A percentile compares a stretch with the other conserved stretches of the same genome.
phyloP scores from a whole-genome alignment of 2,797 vertebrate genomes.

The Chrosomus eos region DNA sequence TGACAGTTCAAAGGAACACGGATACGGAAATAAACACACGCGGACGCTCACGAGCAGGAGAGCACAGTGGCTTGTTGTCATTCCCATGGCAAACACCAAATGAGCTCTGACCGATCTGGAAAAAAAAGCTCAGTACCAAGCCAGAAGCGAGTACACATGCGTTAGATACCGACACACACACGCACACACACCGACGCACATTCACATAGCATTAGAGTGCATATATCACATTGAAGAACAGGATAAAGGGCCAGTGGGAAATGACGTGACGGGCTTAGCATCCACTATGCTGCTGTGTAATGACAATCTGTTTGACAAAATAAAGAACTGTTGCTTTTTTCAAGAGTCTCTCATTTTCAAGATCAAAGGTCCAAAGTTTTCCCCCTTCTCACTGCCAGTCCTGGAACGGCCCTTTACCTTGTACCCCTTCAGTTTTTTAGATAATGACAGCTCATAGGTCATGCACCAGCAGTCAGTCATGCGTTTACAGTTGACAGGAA shows the following conservation, averaged over 20 bases:
- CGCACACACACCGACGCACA: slow-evolving; percentile 64
- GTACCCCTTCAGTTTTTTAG: slow-evolving; percentile 77
- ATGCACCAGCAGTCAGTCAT: slow-evolving; percentile 94
- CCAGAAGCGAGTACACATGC: slow-evolving; percentile 77
- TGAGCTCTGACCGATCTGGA: slow-evolving; percentile 67
- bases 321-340: slow-evolving; percentile 51
- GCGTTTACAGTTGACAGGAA: slow-evolving; percentile 94
- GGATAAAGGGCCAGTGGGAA: slow-evolving; percentile 67
- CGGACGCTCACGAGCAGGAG: slow-evolving; percentile 52
- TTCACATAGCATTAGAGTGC: slow-evolving; percentile 80
- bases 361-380: slow-evolving; percentile 62
- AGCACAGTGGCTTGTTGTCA: slow-evolving; percentile 66
- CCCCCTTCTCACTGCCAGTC: slow-evolving; percentile 47
- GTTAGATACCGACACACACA: slow-evolving; percentile 68
- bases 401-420: slow-evolving; percentile 64
- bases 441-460: slow-evolving; percentile 87
- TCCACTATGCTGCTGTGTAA: slow-evolving; percentile 62
- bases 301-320: slow-evolving; percentile 66
- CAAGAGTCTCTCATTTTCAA: slow-evolving; percentile 42
- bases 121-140: slow-evolving; percentile 69
- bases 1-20: slow-evolving; percentile 55
- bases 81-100: slow-evolving; percentile 73
- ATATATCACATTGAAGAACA: slow-evolving; percentile 78
- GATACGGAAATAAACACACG: slow-evolving; percentile 60
- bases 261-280: slow-evolving; percentile 69